phyloP scores from a whole-genome alignment of 2,888 invertebrate genomes.

The Vanessa cardui region DNA sequence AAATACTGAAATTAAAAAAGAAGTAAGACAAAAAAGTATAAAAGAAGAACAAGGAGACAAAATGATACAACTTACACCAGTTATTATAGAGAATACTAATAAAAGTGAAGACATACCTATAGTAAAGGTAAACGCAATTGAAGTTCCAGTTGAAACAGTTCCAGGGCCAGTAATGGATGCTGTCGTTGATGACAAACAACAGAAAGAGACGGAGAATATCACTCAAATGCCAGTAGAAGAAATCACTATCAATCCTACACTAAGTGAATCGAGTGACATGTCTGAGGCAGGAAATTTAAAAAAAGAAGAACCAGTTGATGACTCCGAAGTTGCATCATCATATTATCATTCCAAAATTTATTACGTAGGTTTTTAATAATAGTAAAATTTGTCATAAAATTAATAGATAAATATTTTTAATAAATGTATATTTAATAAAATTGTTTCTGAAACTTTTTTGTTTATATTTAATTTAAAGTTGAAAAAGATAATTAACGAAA shows the following conservation, averaged over 20 bases:
- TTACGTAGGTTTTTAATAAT: conserved; percentile 56
- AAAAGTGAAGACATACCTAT: conserved; percentile 34
- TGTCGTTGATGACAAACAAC: conserved; percentile 39
- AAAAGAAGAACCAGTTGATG: conserved; percentile 45
- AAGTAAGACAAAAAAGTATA: conserved; percentile 23
- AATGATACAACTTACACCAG: conserved; percentile 19
- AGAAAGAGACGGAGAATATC: conserved; percentile 38
- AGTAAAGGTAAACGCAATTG: conserved; percentile 47
- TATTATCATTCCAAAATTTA: conserved; percentile 69
- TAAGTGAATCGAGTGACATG: conserved; percentile 36
- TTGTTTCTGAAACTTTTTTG: conserved; percentile 3
- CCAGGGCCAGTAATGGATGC: conserved; percentile 52
- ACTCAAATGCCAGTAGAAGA: conserved; percentile 35
- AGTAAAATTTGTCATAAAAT: conserved; percentile 4
- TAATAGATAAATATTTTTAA: conserved; percentile 5
- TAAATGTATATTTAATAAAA: conserved; percentile 1
- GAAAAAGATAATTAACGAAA: too few species aligned
- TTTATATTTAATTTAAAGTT: not conserved
- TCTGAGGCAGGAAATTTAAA: conserved; percentile 23
- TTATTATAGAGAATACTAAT: conserved; percentile 14
- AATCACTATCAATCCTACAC: not conserved
- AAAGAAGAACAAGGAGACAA: conserved; percentile 24
- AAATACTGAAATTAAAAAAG: conserved; percentile 40
- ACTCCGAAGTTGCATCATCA: conserved; percentile 73
- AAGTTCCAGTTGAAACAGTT: conserved; percentile 46